Base-by-base conservation (phyloP, 2,113 vertebrate genomes). In the Steatornis caripensis region DNA sequence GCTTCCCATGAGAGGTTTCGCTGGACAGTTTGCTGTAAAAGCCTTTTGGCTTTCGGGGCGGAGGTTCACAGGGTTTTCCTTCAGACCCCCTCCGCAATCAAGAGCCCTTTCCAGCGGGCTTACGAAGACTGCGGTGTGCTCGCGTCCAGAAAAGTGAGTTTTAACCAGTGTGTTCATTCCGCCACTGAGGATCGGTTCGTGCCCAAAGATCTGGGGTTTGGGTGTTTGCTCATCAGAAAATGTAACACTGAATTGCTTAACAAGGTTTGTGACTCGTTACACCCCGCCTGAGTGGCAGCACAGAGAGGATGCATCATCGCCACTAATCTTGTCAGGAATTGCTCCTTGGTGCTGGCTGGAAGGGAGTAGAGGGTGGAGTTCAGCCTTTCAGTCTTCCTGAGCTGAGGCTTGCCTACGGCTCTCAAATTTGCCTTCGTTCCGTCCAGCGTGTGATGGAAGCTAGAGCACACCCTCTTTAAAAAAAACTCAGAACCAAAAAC, bases 281-380 rank as follows among this genome's bases (percentile, higher is more conserved):
- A 24, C 70, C 91, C 93, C 13, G 21, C 75, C 60, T 49, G 93
- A 93, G 87, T 27, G 64, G 90, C 90, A 93, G 84, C 77, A 26
- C 66, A 36, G 72, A 76, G 79, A 95, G 51, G 89, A 96, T 90
- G 87, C 85, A 68, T 96, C 69, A n/a, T 37, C 46, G 6, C 19
- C 80, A 51, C 95, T 95, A 7, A 88, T 82, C 71, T 48, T 62
- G 60, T 83, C 91, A 68, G 79, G 60, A 96, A 55, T 53, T 94
- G 77, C 76, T 94, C 78, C 58, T 80, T 43, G 60, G 37, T 74
- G 49, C 80, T 66, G 61, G 49, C 86, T 57, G 87, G 72, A 90
- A 68, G 83, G 90, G 72, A 83, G 91, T 75, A 81, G 91, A 95
- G 94, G 96, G 98, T 94, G 97, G 97, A 94, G 98, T 96, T 84